A percentile compares a stretch with the other conserved stretches of the same genome.
phyloP scores from a whole-genome alignment of 35 echinoderm and acorn worm species.

The Anneissia japonica region DNA sequence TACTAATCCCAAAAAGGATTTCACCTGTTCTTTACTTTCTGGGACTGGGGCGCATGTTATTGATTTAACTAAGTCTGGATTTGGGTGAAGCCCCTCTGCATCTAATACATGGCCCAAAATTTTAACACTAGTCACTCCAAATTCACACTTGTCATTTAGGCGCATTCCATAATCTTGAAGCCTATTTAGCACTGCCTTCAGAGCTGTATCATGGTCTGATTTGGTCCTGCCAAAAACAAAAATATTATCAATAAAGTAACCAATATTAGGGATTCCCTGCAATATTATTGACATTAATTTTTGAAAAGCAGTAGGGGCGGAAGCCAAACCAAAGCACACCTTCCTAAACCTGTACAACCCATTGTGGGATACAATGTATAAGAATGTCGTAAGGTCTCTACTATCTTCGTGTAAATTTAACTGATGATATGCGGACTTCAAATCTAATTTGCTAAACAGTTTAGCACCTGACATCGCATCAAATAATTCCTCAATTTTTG shows the following conservation, averaged over 20 bases:
- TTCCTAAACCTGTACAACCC: constrained; percentile 30
- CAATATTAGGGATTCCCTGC: too few relatives aligned
- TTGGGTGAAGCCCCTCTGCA: constrained; percentile 10
- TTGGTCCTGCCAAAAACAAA: too few relatives aligned
- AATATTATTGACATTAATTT: too few relatives aligned
- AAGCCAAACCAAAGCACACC: constrained; percentile 36
- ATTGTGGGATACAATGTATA: constrained; percentile 44
- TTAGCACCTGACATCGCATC: too few relatives aligned
- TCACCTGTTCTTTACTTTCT: constrained; percentile 5
- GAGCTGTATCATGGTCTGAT: background rate
- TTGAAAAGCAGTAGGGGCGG: background rate
- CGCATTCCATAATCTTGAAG: background rate
- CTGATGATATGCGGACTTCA: constrained; percentile 59
- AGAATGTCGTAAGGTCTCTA: constrained; percentile 37
- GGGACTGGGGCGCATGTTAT: background rate
- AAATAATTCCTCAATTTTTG: too few relatives aligned
- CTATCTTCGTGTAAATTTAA: constrained; percentile 35
- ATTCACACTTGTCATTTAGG: constrained; percentile 15
- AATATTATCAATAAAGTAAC: too few relatives aligned
- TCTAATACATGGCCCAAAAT: constrained; percentile 13
- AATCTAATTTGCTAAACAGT: constrained; percentile 49
- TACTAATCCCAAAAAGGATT: background rate
- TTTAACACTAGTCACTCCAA: background rate
- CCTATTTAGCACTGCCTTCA: background rate
- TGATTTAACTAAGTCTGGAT: constrained; percentile 1